Conservation (phyloP, 2,888 invertebrate genomes). For the Leptopterna dolabrata region DNA sequence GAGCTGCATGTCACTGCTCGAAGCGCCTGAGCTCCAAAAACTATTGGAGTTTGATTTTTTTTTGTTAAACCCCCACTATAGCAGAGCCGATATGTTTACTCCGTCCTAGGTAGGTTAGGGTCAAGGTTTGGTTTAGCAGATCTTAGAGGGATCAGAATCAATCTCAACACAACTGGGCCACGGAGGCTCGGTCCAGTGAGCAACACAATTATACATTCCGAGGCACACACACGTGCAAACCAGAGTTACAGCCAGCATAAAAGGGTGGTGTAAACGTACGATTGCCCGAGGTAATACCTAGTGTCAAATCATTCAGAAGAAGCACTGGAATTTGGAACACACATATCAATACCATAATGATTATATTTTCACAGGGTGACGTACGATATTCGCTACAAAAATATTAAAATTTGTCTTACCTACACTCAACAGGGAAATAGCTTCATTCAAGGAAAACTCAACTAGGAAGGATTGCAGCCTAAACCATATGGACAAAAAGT, state of each 20-base stretch:
- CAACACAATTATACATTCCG: neutral
- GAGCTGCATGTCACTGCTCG: slow-evolving; percentile 1
- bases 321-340: too few species aligned
- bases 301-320: neutral
- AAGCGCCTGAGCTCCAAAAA: neutral
- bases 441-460: too few species aligned
- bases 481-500: too few species aligned
- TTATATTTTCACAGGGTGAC: too few species aligned
- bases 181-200: neutral
- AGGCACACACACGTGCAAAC: neutral
- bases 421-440: too few species aligned
- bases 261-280: neutral
- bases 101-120: neutral
- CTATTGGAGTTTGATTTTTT: slow-evolving; percentile 4
- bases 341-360: too few species aligned
- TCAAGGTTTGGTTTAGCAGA: neutral
- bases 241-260: neutral
- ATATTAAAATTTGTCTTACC: too few species aligned
- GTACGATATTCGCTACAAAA: too few species aligned
- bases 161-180: neutral
- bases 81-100: neutral
- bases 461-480: too few species aligned
- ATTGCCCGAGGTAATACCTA: neutral
- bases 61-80: neutral
- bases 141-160: neutral